Conservation (phyloP, 2,888 invertebrate species). For the Norana najaformis region DNA sequence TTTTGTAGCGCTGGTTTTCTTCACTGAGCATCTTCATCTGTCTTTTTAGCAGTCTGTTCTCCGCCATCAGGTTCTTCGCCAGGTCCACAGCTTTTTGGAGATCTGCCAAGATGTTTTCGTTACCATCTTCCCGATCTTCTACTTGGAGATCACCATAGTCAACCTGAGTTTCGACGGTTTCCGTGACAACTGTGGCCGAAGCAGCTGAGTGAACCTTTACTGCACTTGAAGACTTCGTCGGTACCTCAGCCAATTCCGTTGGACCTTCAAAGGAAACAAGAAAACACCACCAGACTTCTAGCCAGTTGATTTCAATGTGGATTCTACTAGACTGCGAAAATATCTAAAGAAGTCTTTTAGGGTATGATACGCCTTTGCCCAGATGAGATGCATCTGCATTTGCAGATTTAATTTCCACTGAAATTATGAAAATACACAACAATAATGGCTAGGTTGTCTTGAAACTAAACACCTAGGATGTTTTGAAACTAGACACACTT, state of each 20-base stretch:
- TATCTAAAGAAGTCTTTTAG: too few species aligned
- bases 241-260: neutral
- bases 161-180: neutral
- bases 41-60: constrained; percentile 28
- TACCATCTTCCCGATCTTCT: neutral
- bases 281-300: neutral
- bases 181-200: neutral
- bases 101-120: constrained; percentile 7
- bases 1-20: neutral
- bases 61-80: constrained; percentile 9
- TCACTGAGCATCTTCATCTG: neutral
- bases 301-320: neutral
- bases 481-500: too few species aligned
- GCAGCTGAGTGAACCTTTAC: neutral
- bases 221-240: neutral
- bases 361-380: too few species aligned
- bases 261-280: neutral
- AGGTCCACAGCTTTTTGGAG: constrained; percentile 21
- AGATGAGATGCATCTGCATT: too few species aligned
- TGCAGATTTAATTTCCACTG: too few species aligned
- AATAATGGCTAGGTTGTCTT: too few species aligned
- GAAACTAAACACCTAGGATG: too few species aligned
- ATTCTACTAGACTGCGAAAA: neutral
- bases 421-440: too few species aligned
- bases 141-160: neutral